Evolutionary conservation across 2,113 vertebrate genomes (phyloP).

Genomic region (Leptocoma aspasia): DNA sequence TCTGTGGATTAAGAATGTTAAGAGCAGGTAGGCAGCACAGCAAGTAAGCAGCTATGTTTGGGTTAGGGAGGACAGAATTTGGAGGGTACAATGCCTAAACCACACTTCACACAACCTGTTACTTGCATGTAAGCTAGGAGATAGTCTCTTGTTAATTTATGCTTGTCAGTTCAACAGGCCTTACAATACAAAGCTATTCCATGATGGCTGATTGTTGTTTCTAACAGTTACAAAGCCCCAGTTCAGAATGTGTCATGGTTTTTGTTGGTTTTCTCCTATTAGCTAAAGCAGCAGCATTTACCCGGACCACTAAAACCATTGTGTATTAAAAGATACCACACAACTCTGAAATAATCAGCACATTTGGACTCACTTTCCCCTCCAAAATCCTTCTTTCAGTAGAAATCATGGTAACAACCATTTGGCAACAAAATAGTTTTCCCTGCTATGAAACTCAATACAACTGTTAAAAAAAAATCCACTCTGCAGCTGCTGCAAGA

Average conservation of each 20-base stretch:
- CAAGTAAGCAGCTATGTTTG: neutral
- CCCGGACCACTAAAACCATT: neutral
- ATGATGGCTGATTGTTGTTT: neutral
- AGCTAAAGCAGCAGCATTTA: neutral
- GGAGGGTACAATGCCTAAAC: neutral
- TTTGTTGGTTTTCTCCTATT: neutral
- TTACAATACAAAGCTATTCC: neutral
- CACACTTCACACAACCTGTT: neutral
- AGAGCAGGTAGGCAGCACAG: neutral
- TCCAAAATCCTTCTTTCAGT: neutral
- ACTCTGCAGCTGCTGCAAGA: neutral
- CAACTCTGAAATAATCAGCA: neutral
- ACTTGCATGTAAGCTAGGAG: neutral
- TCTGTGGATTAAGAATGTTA: neutral
- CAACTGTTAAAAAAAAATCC: neutral
- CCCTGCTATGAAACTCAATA: neutral
- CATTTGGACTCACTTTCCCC: neutral
- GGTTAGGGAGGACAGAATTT: neutral
- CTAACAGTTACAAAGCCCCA: neutral
- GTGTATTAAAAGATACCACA: neutral
- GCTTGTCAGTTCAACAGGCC: neutral
- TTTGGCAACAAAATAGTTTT: neutral
- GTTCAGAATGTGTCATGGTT: neutral
- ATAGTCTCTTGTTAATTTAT: neutral
- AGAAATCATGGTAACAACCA: neutral